Conservation (phyloP, 2,888 invertebrate genomes). For the Nyleta sp. region DNA sequence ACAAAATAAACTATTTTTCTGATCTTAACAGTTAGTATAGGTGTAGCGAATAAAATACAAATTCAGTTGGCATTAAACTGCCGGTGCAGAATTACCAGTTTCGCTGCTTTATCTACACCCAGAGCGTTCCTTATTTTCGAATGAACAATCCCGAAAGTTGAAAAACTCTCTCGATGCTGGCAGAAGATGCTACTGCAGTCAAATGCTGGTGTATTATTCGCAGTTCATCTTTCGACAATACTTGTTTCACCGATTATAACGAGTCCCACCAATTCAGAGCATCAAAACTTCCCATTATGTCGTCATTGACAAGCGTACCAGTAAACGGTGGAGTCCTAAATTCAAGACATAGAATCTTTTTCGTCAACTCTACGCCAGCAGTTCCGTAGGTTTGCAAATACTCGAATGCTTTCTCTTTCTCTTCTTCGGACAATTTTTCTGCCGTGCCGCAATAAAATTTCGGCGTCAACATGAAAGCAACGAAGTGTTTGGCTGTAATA, state of each 20-base stretch:
- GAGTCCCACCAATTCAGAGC: constrained; percentile 20
- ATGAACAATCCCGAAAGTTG: constrained; percentile 28
- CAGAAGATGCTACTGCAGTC: constrained; percentile 25
- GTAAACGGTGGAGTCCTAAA: constrained; percentile 33
- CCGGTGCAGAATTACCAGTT: constrained; percentile 20
- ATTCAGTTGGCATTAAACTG: constrained; percentile 10
- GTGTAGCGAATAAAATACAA: not conserved
- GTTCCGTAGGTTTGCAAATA: constrained; percentile 17
- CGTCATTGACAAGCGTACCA: constrained; percentile 12
- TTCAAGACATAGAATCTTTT: constrained; percentile 22
- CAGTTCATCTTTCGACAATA: constrained; percentile 21
- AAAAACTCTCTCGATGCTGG: constrained; percentile 31
- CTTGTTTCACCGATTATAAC: constrained; percentile 11
- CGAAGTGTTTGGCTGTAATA: not conserved
- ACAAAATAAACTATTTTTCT: not conserved
- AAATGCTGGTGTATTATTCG: constrained; percentile 20
- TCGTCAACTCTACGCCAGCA: constrained; percentile 11
- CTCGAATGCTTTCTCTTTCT: constrained; percentile 11
- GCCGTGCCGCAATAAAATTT: constrained; percentile 9
- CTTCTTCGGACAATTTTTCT: constrained; percentile 4
- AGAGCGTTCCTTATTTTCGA: constrained; percentile 25
- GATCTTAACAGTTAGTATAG: not conserved
- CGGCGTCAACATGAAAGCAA: constrained; percentile 7
- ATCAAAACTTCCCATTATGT: constrained; percentile 17
- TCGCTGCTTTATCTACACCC: constrained; percentile 22